Base-by-base conservation (phyloP, 2,888 invertebrate species). In the Oasisia sp. region DNA sequence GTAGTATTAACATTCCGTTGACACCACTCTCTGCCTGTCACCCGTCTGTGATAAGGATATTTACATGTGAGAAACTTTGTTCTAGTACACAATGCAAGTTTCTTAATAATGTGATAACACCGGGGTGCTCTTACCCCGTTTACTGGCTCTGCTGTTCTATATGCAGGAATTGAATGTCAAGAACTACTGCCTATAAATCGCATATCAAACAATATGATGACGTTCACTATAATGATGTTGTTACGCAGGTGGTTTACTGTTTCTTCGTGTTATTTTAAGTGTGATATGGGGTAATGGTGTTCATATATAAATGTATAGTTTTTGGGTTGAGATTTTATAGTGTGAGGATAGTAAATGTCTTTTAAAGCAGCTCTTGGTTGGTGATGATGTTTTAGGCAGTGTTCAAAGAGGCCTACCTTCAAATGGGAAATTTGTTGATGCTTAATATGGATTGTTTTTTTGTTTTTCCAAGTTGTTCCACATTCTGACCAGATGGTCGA, bases 21-120 rank as follows among this genome's bases (percentile, higher is more conserved):
- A 74, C 74, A 74, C 74, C 14, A 74, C 27, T 5, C 27, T 27
- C 74, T 7, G 74, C 74, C 74, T 74, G 74, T 74, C 74, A 74
- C 27, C 74, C 7, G n/a, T 74, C 74, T 74, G 74, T 74, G 74
- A 74, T 74, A 74, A 74, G 74, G 74, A 74, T 74, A 74, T 74
- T 74, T 74, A 74, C 27, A 19, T 74, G 74, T 74, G 74, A 74
- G 74, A 74, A 74, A 74, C 74, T 19, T 50, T 19, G 74, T 7
- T 74, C 19, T 38, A 27, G 74, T 74, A 74, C 14, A 74, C 74
- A 19, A 27, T 74, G 19, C 27, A 27, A 7, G 74, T 74, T 74
- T 74, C 74, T 74, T n/a, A 50, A 50, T 74, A 74, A 74, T 74
- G 74, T 74, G 74, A 74, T 74, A 74, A 74, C 74, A 74, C 74